These are phyloP conservation scores for Gallinago stenura DNA, from an alignment of 2,797 vertebrate genomes.

Conservation along the genomic window DNA sequence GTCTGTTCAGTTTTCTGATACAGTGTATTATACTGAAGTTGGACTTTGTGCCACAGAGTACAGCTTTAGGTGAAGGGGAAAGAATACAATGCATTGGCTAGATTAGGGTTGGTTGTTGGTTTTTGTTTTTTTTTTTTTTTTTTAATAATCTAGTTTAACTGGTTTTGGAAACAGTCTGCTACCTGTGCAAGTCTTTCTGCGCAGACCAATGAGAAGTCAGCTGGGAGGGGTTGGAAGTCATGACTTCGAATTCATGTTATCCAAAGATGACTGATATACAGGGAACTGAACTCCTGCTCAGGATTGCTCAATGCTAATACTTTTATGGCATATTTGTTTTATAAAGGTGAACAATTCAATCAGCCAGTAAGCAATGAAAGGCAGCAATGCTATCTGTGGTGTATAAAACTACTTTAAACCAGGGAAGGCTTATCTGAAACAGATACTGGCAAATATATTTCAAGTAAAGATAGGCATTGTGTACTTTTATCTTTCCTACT, in stretches of 20 bases:
- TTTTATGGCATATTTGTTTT: conserved; percentile 28
- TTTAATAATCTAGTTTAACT: neutral
- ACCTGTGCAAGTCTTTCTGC: neutral
- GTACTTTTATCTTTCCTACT: neutral
- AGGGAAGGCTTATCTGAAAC: neutral
- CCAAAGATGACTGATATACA: neutral
- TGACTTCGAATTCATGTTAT: neutral
- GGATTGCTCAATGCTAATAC: conserved; percentile 27
- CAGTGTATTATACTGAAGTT: neutral
- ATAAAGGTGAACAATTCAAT: conserved; percentile 42
- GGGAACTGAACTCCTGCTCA: neutral
- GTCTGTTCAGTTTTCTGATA: conserved; percentile 12
- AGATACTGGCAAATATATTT: neutral
- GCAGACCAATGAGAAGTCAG: neutral
- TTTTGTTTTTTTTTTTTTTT: neutral
- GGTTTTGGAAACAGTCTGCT: conserved; percentile 4
- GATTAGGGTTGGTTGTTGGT: neutral
- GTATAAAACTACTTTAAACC: neutral
- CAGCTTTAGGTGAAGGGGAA: neutral
- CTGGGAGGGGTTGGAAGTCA: neutral
- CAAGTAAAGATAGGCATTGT: neutral
- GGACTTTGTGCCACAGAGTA: conserved; percentile 2
- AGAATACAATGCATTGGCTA: neutral
- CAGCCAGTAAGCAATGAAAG: neutral
- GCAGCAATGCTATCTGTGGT: neutral